These are phyloP conservation scores for Phacellophora camtschatica DNA, from an alignment of 30 jellyfish, hydroid and myxozoan genomes.

Conservation along the genomic window DNA sequence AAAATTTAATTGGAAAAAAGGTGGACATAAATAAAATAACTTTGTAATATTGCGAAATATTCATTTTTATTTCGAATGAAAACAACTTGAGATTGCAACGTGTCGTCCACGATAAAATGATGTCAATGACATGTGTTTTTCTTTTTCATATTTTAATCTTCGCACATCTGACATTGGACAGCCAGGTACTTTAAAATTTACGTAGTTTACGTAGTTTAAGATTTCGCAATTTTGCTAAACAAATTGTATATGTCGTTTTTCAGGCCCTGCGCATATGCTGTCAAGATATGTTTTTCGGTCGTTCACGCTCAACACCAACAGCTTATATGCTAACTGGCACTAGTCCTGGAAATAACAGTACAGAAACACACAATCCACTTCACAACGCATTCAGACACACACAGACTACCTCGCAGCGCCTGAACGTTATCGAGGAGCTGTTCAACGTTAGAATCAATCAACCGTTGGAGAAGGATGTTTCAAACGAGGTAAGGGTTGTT, in stretches of 20 bases:
- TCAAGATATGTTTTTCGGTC: conserved; percentile 96
- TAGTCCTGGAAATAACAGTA: background rate
- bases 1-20: no score
- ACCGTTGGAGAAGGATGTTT: conserved; percentile 78
- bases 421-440: conserved; percentile 84
- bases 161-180: no score
- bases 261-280: conserved; percentile 97
- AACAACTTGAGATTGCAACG: no score
- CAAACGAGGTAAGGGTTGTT: conserved; percentile 78
- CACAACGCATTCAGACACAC: conserved; percentile 71
- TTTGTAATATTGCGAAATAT: no score
- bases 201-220: no score
- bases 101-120: no score
- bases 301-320: conserved; percentile 80
- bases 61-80: no score
- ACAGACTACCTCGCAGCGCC: conserved; percentile 67
- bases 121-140: no score
- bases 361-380: conserved; percentile 55
- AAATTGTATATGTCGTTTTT: background rate
- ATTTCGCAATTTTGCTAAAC: no score
- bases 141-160: no score
- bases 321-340: conserved; percentile 35
- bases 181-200: no score
- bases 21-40: no score
- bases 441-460: conserved; percentile 73